Evolutionary conservation across 2,888 invertebrate species (phyloP).

Genomic region (Plagodis dolabraria): DNA sequence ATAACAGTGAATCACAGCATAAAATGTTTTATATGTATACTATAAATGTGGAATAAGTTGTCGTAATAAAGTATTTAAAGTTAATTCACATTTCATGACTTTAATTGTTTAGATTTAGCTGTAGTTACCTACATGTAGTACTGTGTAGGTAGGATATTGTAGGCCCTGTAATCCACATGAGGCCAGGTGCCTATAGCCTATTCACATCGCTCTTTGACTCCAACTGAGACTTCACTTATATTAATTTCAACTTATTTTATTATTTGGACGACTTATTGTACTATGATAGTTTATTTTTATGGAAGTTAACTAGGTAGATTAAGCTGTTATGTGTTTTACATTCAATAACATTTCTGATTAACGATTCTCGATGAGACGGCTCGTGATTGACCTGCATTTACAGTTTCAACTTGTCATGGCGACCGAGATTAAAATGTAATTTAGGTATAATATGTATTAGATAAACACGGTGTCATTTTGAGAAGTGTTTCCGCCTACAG

Average conservation of each 20-base stretch:
- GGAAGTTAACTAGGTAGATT: slow-evolving; percentile 82
- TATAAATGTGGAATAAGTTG: slow-evolving; percentile 83
- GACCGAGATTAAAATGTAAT: slow-evolving; percentile 79
- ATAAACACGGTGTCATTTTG: slow-evolving; percentile 75
- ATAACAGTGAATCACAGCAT: slow-evolving; percentile 81
- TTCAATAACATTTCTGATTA: slow-evolving; percentile 62
- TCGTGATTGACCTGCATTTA: slow-evolving; percentile 78
- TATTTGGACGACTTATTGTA: slow-evolving; percentile 75
- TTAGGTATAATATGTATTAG: slow-evolving; percentile 81
- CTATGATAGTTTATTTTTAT: slow-evolving; percentile 82
- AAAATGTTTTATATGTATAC: slow-evolving; percentile 84
- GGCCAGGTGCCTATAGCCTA: slow-evolving; percentile 48
- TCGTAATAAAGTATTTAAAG: slow-evolving; percentile 85
- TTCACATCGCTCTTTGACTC: slow-evolving; percentile 71
- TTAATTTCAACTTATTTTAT: slow-evolving; percentile 64
- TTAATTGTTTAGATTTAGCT: slow-evolving; percentile 69
- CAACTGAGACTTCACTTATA: slow-evolving; percentile 45
- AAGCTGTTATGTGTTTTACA: slow-evolving; percentile 83
- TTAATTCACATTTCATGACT: slow-evolving; percentile 78
- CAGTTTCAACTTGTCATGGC: slow-evolving; percentile 73
- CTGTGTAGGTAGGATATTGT: slow-evolving; percentile 41
- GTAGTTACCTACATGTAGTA: slow-evolving; percentile 55
- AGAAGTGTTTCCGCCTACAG: slow-evolving; percentile 67
- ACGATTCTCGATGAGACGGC: slow-evolving; percentile 62
- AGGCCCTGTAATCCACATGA: slow-evolving; percentile 2